Conservation (phyloP, 2,888 invertebrate species). For the Dynastes maya region DNA sequence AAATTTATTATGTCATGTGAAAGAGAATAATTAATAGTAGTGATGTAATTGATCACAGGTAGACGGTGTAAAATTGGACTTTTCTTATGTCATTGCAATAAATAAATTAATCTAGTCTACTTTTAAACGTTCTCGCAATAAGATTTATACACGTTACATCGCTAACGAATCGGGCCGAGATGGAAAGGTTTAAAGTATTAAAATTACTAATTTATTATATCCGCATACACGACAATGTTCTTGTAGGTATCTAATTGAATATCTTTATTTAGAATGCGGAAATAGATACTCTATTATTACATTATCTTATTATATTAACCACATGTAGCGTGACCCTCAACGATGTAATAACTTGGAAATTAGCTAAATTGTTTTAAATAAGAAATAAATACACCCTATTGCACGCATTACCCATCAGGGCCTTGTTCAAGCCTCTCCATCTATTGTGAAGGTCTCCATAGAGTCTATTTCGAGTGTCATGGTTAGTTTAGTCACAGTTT, state of each 20-base stretch:
- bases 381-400: constrained; percentile 28
- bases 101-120: constrained; percentile 26
- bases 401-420: not conserved
- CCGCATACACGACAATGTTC: not conserved
- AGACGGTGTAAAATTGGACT: constrained; percentile 25
- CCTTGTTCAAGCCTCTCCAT: not conserved
- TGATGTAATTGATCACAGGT: constrained; percentile 34
- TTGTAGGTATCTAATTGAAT: not conserved
- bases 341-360: constrained; percentile 9
- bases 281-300: not conserved
- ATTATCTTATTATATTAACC: not conserved
- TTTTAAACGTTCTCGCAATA: constrained; percentile 14
- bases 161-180: not conserved
- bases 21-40: constrained; percentile 32
- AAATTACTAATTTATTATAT: not conserved
- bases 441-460: not conserved
- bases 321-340: not conserved
- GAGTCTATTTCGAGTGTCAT: not conserved
- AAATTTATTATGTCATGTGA: constrained; percentile 31
- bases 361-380: constrained; percentile 30
- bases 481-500: constrained; percentile 21
- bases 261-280: not conserved
- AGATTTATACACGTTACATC: constrained; percentile 22
- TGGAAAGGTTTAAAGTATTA: not conserved
- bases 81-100: constrained; percentile 31